Conservation (phyloP, 2,113 vertebrate genomes). For the Actenoides lindsayi region DNA sequence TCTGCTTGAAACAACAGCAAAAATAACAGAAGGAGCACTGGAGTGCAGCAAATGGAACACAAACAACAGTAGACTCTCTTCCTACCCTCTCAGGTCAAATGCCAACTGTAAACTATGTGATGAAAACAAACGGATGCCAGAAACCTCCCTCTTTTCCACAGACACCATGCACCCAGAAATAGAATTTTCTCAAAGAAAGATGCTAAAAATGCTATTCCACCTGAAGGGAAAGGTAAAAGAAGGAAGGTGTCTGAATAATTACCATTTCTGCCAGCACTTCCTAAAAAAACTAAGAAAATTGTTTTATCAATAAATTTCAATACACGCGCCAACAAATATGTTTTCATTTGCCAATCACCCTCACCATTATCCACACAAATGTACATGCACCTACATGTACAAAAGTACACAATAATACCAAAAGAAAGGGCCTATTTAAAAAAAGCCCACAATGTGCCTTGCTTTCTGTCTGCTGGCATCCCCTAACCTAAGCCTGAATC, state of each 20-base stretch:
- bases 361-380: neutral
- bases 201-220: conserved; percentile 14
- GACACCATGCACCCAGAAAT: neutral
- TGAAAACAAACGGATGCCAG: conserved; percentile 56
- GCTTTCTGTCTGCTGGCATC: neutral
- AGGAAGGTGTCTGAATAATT: conserved; percentile 23
- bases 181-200: conserved; percentile 31
- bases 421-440: neutral
- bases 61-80: conserved; percentile 18
- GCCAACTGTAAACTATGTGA: conserved; percentile 32
- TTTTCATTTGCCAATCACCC: conserved; percentile 30
- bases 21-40: neutral
- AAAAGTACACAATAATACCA: neutral
- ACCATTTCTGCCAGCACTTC: neutral
- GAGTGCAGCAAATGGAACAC: conserved; percentile 3
- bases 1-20: conserved; percentile 34
- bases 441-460: neutral
- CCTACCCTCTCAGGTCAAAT: conserved; percentile 58
- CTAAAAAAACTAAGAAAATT: neutral
- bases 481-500: neutral
- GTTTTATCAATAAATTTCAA: neutral
- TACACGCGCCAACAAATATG: neutral
- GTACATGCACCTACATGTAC: neutral
- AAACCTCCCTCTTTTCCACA: conserved; percentile 6
- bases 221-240: neutral